Evolutionary conservation across 2,113 vertebrate genomes (phyloP), one percentile per base, ranked within the genome.

Genomic region (Eurypyga helias): DNA sequence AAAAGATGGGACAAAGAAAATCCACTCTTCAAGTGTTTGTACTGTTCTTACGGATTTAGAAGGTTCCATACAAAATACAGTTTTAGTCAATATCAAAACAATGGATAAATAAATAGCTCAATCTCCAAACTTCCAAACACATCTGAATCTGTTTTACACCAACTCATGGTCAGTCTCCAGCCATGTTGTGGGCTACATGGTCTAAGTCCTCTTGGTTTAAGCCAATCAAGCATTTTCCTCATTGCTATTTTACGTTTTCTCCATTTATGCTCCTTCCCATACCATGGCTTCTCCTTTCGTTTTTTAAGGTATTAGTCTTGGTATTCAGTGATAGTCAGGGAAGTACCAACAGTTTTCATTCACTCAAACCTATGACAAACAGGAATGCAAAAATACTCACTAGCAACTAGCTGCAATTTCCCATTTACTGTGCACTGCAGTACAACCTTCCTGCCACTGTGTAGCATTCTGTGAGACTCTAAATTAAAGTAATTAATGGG

Each of bases 401-500:
- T 13, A 48, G 46, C 41, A 92, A 26, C 52, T 41, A 43, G 29
- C 20, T 82, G 70, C 26, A 67, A 26, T 62, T 83, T 92, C 38
- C n/a, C 58, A 7, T 86, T 94, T 92, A 60, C 70, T 60, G 20
- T 71, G 72, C 26, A 18, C 48, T 51, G 88, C 72, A 90, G 5
- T 78, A 58, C 54, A 79, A 46, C 69, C 52, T 66, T 78, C 49
- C 55, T 94, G 41, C 54, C 64, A 43, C 75, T 76, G 26, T 13
- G 36, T n/a, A 49, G 34, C 54, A 55, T 76, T 91, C 31, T 43
- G 16, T 3, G 11, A 86, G 34, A 79, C 62, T 76, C 70, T 87
- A 87, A 85, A 94, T 94, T 83, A 90, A 83, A 48, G 45, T 61
- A 88, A 88, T 93, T 81, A 78, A 77, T 49, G 38, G 28, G 64